A percentile compares a stretch with the other conserved stretches of the same genome.
Conservation (phyloP, 1,140 invertebrate genomes). For the Scaptomyza montana region DNA sequence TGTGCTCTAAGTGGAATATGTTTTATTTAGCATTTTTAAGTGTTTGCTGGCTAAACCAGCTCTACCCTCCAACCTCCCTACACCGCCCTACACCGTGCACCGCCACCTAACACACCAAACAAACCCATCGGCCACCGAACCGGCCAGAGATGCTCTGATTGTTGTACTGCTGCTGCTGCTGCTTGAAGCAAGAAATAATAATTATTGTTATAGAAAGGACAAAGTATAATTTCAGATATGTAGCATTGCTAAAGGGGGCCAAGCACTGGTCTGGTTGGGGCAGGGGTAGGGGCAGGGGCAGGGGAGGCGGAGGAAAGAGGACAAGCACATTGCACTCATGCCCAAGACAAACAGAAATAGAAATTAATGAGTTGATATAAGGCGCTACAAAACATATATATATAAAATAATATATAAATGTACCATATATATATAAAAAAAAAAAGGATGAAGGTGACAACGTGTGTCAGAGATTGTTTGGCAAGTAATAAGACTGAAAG, state of each 20-base stretch:
- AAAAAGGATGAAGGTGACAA: conserved; percentile 37
- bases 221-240: conserved; percentile 82
- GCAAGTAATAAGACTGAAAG: conserved; percentile 4
- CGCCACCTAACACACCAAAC: not conserved
- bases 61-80: not conserved
- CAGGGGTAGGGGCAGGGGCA: not conserved
- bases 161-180: conserved; percentile 56
- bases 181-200: conserved; percentile 79
- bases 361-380: conserved; percentile 81
- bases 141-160: conserved; percentile 42
- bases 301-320: conserved; percentile 2
- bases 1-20: conserved; percentile 76
- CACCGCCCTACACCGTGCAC: too few species aligned
- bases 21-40: conserved; percentile 83
- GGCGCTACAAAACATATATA: conserved; percentile 35
- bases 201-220: conserved; percentile 82
- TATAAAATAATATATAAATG: not conserved
- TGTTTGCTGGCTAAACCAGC: conserved; percentile 68
- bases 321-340: conserved; percentile 61
- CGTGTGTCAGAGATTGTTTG: conserved; percentile 10
- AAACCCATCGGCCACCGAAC: conserved; percentile 28
- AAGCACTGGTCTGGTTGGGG: not conserved
- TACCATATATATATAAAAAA: not conserved
- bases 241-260: conserved; percentile 56
- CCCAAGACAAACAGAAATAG: conserved; percentile 76